Evolutionary conservation across 2,113 vertebrate genomes (phyloP), one percentile per base, ranked within the genome.

Genomic region (Nymphicus hollandicus): DNA sequence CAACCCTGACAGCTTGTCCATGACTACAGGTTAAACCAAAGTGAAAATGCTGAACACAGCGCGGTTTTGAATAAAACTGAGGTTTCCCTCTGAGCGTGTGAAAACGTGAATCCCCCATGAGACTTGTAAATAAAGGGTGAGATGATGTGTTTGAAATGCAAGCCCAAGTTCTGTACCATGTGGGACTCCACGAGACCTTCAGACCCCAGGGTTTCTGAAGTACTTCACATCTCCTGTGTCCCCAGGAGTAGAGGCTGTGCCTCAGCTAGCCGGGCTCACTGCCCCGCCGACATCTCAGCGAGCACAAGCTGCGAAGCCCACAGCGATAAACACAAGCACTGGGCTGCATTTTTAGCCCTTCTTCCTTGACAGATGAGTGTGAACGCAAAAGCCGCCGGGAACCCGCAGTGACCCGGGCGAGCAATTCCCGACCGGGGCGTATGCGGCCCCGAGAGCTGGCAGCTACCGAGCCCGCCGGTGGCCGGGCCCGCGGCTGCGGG

Each of bases 1-100:
- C 47, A 43, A 25, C 39, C 25, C n/a, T 23, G 24, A 24, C 46
- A 27, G 53, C 5, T 15, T 44, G 46, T 16, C 53, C 31, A 1
- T 3, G 28, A 28, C 47, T 69, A 53, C 73, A 22, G 33, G 43
- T 46, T 35, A 66, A 83, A 43, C 14, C 28, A 11, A 63, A 89
- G 74, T 0, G 0, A 61, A 68, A 77, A 37, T 3, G 41, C 4
- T 2, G 53, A 77, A 11, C 49, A 1, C 2, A 1, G 14, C 16
- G 6, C 2, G 58, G 47, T 25, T 56, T 35, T 20, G 37, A 63
- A 53, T 16, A 23, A 7, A 85, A 55, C 22, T 5, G 1, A 2
- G 10, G 7, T 23, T 88, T 60, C 13, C 35, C 15, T 58, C 65
- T 1, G 17, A 66, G 20, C 3, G 0, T 2, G 13, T 15, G 46